These are phyloP conservation scores for Physella acuta DNA, from an alignment of 1,140 invertebrate species.

Conservation along the genomic window DNA sequence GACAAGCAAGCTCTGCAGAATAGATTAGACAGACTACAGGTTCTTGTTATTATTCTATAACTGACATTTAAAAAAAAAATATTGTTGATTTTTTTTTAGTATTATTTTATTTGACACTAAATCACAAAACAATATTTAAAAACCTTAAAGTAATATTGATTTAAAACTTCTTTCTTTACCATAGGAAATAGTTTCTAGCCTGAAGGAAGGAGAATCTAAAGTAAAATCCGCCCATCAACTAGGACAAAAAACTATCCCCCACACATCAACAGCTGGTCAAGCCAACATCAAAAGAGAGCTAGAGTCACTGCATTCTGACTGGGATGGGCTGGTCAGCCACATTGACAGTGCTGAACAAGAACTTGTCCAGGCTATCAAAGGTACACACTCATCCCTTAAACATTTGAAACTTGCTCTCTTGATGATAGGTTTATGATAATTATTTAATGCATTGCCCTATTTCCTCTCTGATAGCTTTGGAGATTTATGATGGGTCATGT, in stretches of 20 bases:
- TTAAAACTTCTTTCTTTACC: neutral
- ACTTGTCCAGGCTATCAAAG: slow-evolving; percentile 70
- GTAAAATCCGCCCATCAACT: slow-evolving; percentile 40
- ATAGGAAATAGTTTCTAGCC: slow-evolving; percentile 18
- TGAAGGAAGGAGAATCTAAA: slow-evolving; percentile 51
- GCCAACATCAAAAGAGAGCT: slow-evolving; percentile 73
- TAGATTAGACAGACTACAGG: slow-evolving; percentile 78
- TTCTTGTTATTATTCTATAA: slow-evolving; percentile 24
- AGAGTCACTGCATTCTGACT: slow-evolving; percentile 71
- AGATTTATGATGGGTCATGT: slow-evolving; percentile 76
- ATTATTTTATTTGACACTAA: too few species aligned
- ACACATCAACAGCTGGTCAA: slow-evolving; percentile 80
- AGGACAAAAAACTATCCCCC: slow-evolving; percentile 56
- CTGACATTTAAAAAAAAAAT: too few species aligned
- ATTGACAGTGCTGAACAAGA: slow-evolving; percentile 61
- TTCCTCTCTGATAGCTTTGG: slow-evolving; percentile 63
- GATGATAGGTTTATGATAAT: too few species aligned
- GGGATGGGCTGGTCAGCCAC: slow-evolving; percentile 75
- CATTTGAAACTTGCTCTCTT: too few species aligned
- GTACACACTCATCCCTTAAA: too few species aligned
- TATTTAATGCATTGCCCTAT: neutral
- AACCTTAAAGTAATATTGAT: too few species aligned
- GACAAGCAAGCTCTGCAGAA: slow-evolving; percentile 89
- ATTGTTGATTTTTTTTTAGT: too few species aligned
- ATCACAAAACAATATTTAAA: too few species aligned